Percentiles rank a stretch among this genome's conserved stretches.
Conservation (phyloP, 2,797 vertebrate genomes). For the Chrosomus eos region DNA sequence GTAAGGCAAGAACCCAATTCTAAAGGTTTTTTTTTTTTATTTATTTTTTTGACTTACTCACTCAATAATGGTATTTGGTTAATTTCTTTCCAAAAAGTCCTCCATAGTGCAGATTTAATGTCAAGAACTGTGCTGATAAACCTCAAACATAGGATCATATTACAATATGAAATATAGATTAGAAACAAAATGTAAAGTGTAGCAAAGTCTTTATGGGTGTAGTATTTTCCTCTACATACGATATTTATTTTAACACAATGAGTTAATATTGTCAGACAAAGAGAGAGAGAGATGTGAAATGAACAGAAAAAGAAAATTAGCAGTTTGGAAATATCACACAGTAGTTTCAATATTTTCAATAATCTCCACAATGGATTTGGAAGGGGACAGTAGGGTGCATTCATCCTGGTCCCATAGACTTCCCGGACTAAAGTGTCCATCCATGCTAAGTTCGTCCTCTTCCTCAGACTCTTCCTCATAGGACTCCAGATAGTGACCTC, state of each 20-base stretch:
- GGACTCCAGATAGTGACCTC: slow-evolving; percentile 91
- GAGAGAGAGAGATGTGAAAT: not conserved
- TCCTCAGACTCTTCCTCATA: slow-evolving; percentile 89
- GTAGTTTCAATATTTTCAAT: slow-evolving; percentile 99
- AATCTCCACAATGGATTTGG: slow-evolving; percentile 94
- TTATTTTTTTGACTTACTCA: not conserved
- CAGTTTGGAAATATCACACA: slow-evolving; percentile 78
- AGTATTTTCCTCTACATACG: slow-evolving; percentile 26
- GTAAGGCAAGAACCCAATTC: not conserved
- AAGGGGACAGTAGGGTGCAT: slow-evolving; percentile 90
- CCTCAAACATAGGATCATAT: not conserved
- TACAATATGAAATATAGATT: not conserved
- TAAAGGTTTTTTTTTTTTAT: not conserved
- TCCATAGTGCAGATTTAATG: not conserved
- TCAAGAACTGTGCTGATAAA: not conserved
- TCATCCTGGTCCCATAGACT: slow-evolving; percentile 95
- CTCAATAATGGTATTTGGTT: not conserved
- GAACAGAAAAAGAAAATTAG: slow-evolving; percentile 3
- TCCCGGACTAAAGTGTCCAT: slow-evolving; percentile 86
- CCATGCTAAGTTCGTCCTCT: slow-evolving; percentile 77
- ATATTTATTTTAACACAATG: not conserved
- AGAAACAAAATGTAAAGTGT: slow-evolving; percentile 9
- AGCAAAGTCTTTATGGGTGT: not conserved
- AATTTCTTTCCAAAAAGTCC: not conserved
- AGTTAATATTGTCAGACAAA: not conserved